Base-by-base conservation (phyloP, 2,113 vertebrate species). In the Muntiacus muntjak region DNA sequence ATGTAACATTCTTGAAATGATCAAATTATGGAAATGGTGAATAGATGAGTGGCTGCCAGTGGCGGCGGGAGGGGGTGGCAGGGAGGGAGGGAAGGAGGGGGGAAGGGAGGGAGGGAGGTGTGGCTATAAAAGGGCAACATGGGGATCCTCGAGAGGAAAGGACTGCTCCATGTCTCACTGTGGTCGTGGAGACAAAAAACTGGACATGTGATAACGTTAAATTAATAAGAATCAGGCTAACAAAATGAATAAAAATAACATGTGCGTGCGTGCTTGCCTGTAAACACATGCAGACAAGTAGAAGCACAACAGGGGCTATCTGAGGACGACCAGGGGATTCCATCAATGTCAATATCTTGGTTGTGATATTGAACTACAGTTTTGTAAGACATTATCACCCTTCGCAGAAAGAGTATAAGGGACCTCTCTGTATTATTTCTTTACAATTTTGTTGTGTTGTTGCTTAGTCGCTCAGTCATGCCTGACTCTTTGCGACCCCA, bases 41-140 rank as follows among this genome's bases (percentile, higher is more conserved):
- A 33, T 25, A 78, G 79, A 58, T 21, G 3, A 30, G 58, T 11
- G 28, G 83, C 0, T 55, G 28, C 7, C 7, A 6, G 25, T 36
- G 11, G 47, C 0, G 5, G 26, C 2, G 7, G 40, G 36, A 45
- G 25, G 33, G n/a, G 23, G 50, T 40, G 71, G 50, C 4, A 6
- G 60, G 50, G 33, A 67, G n/a, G 33, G 33, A 36, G 64, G 64
- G 33, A 67, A 10, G 45, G 7, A 57, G 45, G 52, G 23, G 21
- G 16, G 26, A 5, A 57, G 36, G 52, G 23, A 23, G 16, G 30
- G 10, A 55, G 33, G 9, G 25, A 55, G 7, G 3, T 1, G 64
- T 17, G 90, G 55, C 96, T 90, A 79, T 97, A 83, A 91, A 95
- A 55, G 96, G 64, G 50, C 58, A 92, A 52, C 47, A 3, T 10